Base-by-base conservation (phyloP, 2,888 invertebrate species). In the Bombylius major region DNA sequence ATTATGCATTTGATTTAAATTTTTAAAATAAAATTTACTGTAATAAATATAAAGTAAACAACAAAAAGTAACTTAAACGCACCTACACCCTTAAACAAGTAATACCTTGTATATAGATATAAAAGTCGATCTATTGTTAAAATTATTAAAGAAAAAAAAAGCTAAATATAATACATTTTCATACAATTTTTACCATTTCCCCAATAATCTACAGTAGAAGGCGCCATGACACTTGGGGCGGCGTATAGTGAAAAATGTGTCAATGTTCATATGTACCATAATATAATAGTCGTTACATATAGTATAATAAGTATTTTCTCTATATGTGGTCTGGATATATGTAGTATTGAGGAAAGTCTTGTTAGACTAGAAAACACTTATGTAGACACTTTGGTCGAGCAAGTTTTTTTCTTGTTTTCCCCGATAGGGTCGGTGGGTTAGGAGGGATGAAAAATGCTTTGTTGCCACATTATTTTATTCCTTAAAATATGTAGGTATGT, bases 351-450 rank as follows among this genome's bases (percentile, higher is more conserved):
- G 54, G 51, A 53, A 55, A 50, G 57, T 55, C 57, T 59, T 59
- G 57, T 59, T 57, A 50, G 50, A 57, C 59, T 57, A 57, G 59
- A 59, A 59, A 59, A 57, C 59, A 55, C 57, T 56, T 55, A 55
- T 59, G 59, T 59, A 59, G 59, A 59, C 59, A 59, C 59, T 59
- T 57, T 59, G 53, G 59, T 59, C 51, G 55, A 59, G 57, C 59
- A 59, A 59, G 57, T 59, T 59, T 59, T 55, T 57, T 55, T 54
- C 55, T 55, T 59, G 59, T 59, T 36, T 36, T 53, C 50, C 53
- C 53, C 55, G 54, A 58, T 58, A 52, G 58, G 56, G 56, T 39
- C 54, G 54, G 50, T 50, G 23, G 23, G 49, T 54, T 50, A 50
- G 54, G 50, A 50, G 50, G 50, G 50, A 54, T 49, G 47, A 4